Percentiles rank a stretch among this genome's conserved stretches.
These are phyloP conservation scores for Chelonia mydas DNA, from an alignment of 2,797 vertebrate species.

Conservation along the genomic window DNA sequence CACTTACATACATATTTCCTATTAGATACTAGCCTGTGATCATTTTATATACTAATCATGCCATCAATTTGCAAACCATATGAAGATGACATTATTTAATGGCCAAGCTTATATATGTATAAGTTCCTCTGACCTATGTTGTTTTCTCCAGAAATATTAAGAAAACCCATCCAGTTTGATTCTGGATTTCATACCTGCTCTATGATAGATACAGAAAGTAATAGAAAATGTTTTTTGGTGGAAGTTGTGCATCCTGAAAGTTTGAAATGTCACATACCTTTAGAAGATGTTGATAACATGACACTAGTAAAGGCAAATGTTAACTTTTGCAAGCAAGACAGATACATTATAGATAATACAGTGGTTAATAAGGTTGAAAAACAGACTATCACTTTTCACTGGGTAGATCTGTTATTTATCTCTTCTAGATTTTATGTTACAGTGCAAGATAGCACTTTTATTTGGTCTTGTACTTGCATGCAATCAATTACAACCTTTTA, in stretches of 20 bases:
- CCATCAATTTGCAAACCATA: background rate
- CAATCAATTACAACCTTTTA: background rate
- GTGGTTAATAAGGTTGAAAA: background rate
- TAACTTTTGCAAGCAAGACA: background rate
- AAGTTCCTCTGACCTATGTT: background rate
- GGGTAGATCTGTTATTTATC: background rate
- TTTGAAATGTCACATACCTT: background rate
- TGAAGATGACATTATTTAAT: background rate
- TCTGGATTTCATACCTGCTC: background rate
- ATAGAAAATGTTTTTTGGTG: fast-evolving
- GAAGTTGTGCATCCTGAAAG: background rate
- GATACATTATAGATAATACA: background rate
- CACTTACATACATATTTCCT: background rate
- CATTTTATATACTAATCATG: background rate
- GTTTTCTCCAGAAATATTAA: background rate
- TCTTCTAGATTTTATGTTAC: background rate
- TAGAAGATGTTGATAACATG: background rate
- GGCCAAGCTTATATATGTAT: background rate
- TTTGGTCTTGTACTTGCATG: background rate
- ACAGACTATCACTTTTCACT: background rate
- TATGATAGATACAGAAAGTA: background rate
- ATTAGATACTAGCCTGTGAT: background rate
- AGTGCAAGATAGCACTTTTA: background rate
- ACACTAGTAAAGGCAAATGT: background rate
- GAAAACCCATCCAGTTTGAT: background rate